Evolutionary conservation across 2,888 invertebrate genomes (phyloP).

Genomic region (Oligia strigilis): DNA sequence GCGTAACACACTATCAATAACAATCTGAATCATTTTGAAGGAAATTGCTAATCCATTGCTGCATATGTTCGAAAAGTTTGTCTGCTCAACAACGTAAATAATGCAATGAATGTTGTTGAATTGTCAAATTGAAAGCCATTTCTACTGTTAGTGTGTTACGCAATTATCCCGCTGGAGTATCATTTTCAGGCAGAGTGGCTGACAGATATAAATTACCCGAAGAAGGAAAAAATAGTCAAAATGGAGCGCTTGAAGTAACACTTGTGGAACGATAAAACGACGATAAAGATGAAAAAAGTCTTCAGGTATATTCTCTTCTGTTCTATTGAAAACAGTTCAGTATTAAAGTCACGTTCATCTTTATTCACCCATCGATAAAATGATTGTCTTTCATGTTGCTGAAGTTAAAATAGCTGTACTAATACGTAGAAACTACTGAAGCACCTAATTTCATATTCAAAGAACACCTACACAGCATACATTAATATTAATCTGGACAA

Average conservation of each 20-base stretch:
- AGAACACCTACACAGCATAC: slow-evolving; percentile 64
- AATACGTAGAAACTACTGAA: slow-evolving; percentile 46
- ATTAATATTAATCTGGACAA: slow-evolving; percentile 71
- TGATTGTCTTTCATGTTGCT: slow-evolving; percentile 29
- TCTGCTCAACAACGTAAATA: not conserved
- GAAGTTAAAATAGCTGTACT: slow-evolving; percentile 31
- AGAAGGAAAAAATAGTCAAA: slow-evolving; percentile 21
- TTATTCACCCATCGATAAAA: slow-evolving; percentile 30
- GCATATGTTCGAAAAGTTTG: not conserved
- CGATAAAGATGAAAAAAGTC: slow-evolving; percentile 4
- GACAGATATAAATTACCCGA: slow-evolving; percentile 25
- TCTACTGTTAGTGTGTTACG: not conserved
- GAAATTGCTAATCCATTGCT: not conserved
- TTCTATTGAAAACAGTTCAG: slow-evolving; percentile 21
- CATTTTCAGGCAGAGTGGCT: not conserved
- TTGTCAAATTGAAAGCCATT: not conserved
- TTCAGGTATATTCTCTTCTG: not conserved
- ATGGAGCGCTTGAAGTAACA: slow-evolving; percentile 19
- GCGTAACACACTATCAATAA: not conserved
- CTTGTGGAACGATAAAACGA: slow-evolving; percentile 14
- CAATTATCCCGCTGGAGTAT: not conserved
- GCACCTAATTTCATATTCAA: slow-evolving; percentile 70
- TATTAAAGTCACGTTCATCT: slow-evolving; percentile 19
- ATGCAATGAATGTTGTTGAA: not conserved
- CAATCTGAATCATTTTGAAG: not conserved